Base-by-base conservation (phyloP, 1,140 invertebrate genomes). In the Bombus pyrosoma region DNA sequence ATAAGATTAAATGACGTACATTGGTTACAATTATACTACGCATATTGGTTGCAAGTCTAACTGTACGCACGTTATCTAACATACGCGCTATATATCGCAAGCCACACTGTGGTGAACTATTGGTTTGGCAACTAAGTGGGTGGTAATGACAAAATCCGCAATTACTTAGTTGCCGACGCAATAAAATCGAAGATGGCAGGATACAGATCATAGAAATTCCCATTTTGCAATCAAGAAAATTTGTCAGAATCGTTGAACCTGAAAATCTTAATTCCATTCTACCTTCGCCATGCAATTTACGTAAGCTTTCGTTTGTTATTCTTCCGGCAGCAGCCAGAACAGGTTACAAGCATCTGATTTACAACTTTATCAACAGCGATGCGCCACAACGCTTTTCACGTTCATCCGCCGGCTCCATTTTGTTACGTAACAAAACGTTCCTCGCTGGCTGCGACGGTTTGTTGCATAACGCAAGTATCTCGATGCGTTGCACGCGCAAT, bases 391-490 rank as follows among this genome's bases (percentile, higher is more conserved):
- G 34, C 28, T 28, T 41, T 62, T 77, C 75, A 28, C 18, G 13
- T 37, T 28, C 43, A 41, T 15, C 25, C n/a, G 32, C 18, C 9
- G 4, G 8, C 22, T 18, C 9, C 41, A 10, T 32, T 66, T n/a
- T 2, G 12, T 83, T 83, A 68, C 81, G 34, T 39, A 77, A 83
- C 34, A 32, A 57, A 68, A 76, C 34, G 34, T 8, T 37, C 25
- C 15, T 32, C 59, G 34, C 25, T 75, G 32, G 66, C 28, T 34
- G 34, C 6, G 34, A 4, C 28, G 59, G 32, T 25, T 43, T 12
- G 81, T 77, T 83, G 43, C 59, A 25, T 77, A 68, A 83, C 77
- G 32, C 41, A n/a, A 69, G 22, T 69, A 62, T 53, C 13, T 81
- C 69, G 18, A 28, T 57, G 18, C 43, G 15, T 47, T 47, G 72